These are phyloP conservation scores for Polypterus bichir DNA, from an alignment of 2,113 vertebrate species.

Conservation along the genomic window DNA sequence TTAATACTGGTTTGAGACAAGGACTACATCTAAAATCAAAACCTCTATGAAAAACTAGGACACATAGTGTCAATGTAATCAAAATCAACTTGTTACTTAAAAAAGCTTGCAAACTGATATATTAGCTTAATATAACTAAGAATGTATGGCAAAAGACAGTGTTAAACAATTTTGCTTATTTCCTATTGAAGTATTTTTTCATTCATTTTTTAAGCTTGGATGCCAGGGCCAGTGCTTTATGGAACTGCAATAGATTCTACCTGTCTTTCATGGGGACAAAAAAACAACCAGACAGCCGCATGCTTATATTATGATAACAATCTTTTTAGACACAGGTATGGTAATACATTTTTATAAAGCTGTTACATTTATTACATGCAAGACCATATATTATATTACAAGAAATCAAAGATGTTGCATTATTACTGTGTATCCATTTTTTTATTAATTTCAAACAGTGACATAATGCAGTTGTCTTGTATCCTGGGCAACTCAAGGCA, in stretches of 20 bases:
- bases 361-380: not conserved
- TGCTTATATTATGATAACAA: constrained; percentile 77
- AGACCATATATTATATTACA: not conserved
- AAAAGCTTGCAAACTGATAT: not conserved
- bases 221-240: constrained; percentile 76
- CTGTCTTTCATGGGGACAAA: constrained; percentile 68
- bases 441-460: not conserved
- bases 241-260: constrained; percentile 75
- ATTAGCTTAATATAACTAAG: not conserved
- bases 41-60: not conserved
- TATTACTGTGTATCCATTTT: not conserved
- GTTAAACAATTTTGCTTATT: accelerated
- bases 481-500: not conserved
- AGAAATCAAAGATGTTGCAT: not conserved
- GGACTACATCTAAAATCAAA: not conserved
- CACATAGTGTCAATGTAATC: not conserved
- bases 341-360: too few species aligned
- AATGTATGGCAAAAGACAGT: not conserved
- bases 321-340: constrained; percentile 64
- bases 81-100: not conserved
- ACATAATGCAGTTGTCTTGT: not conserved
- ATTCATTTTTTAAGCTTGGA: constrained; percentile 57
- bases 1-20: too few species aligned
- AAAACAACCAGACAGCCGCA: constrained; percentile 52
- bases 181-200: not conserved